A percentile compares a stretch with the other conserved stretches of the same genome.
Conservation (phyloP, 2,113 vertebrate species). For the Collichthys lucidus region DNA sequence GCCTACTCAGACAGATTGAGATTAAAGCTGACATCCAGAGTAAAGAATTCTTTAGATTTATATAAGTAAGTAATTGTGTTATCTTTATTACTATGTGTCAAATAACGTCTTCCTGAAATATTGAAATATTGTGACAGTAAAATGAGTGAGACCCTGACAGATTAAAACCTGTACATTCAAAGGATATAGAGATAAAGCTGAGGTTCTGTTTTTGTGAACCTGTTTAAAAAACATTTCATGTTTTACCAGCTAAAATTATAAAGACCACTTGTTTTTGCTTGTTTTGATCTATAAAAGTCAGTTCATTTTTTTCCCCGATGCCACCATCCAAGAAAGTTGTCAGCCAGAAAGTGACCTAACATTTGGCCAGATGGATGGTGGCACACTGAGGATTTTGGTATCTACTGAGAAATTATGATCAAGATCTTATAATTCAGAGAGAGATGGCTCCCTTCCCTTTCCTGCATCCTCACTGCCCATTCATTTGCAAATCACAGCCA, state of each 20-base stretch:
- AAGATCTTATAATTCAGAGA: constrained; percentile 32
- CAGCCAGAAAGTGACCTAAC: constrained; percentile 6
- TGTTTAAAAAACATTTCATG: neutral
- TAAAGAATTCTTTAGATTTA: neutral
- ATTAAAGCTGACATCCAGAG: constrained; percentile 14
- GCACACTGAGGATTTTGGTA: constrained; percentile 21
- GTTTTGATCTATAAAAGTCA: neutral
- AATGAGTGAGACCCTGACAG: neutral
- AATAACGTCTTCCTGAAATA: neutral
- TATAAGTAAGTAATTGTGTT: neutral
- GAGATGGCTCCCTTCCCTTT: constrained; percentile 26
- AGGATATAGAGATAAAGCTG: neutral
- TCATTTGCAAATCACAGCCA: constrained; percentile 18
- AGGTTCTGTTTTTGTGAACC: constrained; percentile 7
- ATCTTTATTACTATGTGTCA: neutral
- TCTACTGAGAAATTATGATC: constrained; percentile 35
- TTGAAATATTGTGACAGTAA: neutral
- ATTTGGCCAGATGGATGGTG: constrained; percentile 25
- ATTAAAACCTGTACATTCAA: neutral
- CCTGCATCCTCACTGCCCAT: constrained; percentile 10
- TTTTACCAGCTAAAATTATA: constrained; percentile 6
- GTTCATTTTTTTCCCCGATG: neutral
- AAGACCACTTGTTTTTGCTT: neutral
- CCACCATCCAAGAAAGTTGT: constrained; percentile 6
- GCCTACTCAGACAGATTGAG: constrained; percentile 6